phyloP scores from a whole-genome alignment of 1,140 invertebrate species.

The Goniozus legneri region DNA sequence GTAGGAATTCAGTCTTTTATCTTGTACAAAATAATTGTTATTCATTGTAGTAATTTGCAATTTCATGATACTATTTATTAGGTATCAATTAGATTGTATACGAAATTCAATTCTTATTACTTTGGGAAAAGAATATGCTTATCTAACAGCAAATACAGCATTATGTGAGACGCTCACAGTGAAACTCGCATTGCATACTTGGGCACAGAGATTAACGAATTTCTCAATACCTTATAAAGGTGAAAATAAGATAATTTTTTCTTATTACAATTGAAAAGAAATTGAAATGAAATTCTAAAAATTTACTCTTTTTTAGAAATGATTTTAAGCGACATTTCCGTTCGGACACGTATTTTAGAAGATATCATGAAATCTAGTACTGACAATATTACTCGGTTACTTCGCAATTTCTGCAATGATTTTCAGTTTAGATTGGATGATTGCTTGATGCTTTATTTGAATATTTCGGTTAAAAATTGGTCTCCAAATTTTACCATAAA shows the following conservation, averaged over 20 bases:
- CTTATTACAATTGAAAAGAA: constrained; percentile 1
- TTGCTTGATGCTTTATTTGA: constrained; percentile 42
- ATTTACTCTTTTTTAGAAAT: constrained; percentile 25
- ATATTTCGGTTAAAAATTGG: constrained; percentile 42
- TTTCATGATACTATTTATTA: constrained; percentile 9
- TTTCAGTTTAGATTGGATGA: constrained; percentile 41
- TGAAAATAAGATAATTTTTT: constrained; percentile 16
- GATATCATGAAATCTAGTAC: constrained; percentile 30
- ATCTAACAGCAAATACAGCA: constrained; percentile 20
- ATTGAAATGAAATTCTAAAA: constrained; percentile 17
- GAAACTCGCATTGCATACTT: constrained; percentile 30
- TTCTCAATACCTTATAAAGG: constrained; percentile 37
- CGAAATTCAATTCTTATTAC: constrained; percentile 27
- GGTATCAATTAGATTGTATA: constrained; percentile 24
- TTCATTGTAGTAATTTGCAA: background rate
- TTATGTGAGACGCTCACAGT: constrained; percentile 18
- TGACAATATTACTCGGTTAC: constrained; percentile 27
- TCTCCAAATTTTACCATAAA: constrained; percentile 32
- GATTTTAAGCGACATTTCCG: constrained; percentile 28
- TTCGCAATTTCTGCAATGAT: constrained; percentile 40
- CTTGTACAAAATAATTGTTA: constrained; percentile 3
- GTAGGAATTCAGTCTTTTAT: too few relatives aligned
- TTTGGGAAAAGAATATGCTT: constrained; percentile 36
- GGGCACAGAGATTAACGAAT: constrained; percentile 29
- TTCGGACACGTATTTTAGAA: constrained; percentile 36